Evolutionary conservation across 2,888 invertebrate genomes (phyloP).

Genomic region (Julus scandinavius): DNA sequence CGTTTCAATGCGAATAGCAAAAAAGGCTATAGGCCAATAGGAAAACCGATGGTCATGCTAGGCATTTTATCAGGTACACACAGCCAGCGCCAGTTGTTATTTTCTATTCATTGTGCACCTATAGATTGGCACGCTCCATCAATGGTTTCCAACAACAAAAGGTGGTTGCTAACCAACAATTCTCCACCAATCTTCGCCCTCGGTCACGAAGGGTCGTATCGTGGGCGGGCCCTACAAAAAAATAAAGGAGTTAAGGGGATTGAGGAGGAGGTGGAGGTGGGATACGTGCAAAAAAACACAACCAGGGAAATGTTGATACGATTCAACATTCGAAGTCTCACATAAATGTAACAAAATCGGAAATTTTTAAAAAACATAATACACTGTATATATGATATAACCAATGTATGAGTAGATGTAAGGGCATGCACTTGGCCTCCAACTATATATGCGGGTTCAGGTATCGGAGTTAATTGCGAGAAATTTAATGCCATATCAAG

Average conservation of each 20-base stretch:
- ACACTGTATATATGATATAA: too few species aligned
- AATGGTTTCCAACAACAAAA: conserved; percentile 56
- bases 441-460: not conserved
- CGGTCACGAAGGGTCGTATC: conserved; percentile 53
- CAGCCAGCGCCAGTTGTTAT: conserved; percentile 16
- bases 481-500: not conserved
- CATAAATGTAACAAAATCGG: not conserved
- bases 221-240: conserved; percentile 42
- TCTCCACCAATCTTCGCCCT: conserved; percentile 54
- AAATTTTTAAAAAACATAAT: not conserved
- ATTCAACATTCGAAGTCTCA: not conserved
- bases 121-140: conserved; percentile 44
- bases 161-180: conserved; percentile 53
- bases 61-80: conserved; percentile 33
- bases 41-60: conserved; percentile 44
- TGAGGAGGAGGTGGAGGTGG: not conserved
- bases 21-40: conserved; percentile 45
- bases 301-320: not conserved
- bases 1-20: conserved; percentile 26
- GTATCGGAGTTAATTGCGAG: conserved; percentile 29
- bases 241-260: conserved; percentile 29
- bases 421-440: conserved; percentile 4
- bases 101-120: conserved; percentile 37
- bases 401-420: not conserved
- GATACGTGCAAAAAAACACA: not conserved